Conservation (phyloP, 1,140 invertebrate species). For the Penaeus chinensis region DNA sequence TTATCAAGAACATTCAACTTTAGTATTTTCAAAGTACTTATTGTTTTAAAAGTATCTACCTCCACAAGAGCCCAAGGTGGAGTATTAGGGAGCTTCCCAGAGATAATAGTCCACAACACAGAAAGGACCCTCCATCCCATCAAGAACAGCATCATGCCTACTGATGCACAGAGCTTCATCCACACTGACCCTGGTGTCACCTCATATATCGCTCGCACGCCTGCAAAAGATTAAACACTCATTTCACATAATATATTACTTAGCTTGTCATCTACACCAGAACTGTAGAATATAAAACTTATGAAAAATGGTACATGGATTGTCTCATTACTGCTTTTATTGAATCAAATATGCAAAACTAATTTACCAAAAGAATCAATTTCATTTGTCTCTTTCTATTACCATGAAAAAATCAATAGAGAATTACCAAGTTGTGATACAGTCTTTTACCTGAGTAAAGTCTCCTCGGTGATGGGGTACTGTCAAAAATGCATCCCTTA, state of each 20-base stretch:
- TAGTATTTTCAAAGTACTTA: conserved; percentile 64
- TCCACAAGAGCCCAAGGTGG: conserved; percentile 74
- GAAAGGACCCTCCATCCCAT: conserved; percentile 58
- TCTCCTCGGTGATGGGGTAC: conserved; percentile 76
- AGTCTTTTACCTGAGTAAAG: conserved; percentile 67
- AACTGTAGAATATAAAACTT: no score
- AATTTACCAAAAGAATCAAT: no score
- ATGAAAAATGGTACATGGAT: no score
- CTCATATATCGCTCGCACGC: conserved; percentile 74
- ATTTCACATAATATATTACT: background rate
- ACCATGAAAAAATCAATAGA: background rate
- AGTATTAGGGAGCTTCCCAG: conserved; percentile 59
- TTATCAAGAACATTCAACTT: conserved; percentile 38
- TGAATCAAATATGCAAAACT: no score
- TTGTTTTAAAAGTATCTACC: conserved; percentile 69
- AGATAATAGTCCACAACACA: conserved; percentile 60
- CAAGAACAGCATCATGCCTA: conserved; percentile 47
- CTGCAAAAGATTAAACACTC: conserved; percentile 66
- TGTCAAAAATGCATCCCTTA: conserved; percentile 82
- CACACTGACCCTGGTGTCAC: conserved; percentile 63
- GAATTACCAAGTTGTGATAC: no score
- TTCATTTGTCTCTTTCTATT: background rate
- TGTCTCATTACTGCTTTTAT: no score
- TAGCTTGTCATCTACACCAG: no score
- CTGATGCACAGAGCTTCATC: conserved; percentile 50